Evolutionary conservation across 2,113 vertebrate species (phyloP).

Genomic region (Eurystomus gularis): DNA sequence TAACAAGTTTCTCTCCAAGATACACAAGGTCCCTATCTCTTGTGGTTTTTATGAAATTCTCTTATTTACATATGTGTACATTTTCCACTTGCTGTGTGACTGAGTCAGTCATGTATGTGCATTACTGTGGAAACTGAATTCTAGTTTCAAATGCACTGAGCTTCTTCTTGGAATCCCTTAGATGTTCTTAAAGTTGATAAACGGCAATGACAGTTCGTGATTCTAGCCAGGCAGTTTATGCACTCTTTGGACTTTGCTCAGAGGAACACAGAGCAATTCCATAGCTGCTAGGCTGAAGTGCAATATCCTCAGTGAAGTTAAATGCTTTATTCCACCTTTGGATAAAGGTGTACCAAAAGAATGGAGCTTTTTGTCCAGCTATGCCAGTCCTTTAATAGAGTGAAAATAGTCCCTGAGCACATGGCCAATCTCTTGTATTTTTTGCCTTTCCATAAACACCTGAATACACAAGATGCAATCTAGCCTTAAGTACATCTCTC

Average conservation of each 20-base stretch:
- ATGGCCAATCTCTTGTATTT: not conserved
- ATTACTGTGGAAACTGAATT: not conserved
- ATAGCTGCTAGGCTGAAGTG: not conserved
- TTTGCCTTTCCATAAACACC: not conserved
- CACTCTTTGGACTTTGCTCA: not conserved
- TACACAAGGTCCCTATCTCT: not conserved
- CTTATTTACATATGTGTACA: rapidly evolving
- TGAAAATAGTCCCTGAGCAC: not conserved
- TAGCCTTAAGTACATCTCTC: not conserved
- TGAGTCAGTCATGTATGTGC: not conserved
- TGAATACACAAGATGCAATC: not conserved
- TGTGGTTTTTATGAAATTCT: not conserved
- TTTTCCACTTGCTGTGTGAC: not conserved
- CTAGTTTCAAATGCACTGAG: not conserved
- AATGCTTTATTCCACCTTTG: not conserved
- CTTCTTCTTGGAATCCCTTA: not conserved
- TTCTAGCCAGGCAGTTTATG: not conserved
- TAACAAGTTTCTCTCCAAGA: not conserved
- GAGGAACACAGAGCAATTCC: not conserved
- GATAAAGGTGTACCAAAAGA: not conserved
- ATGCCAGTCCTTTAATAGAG: not conserved
- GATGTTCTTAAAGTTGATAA: not conserved
- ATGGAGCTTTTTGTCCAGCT: not conserved
- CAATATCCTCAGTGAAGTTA: not conserved
- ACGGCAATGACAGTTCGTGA: not conserved